phyloP scores from a whole-genome alignment of 1,140 invertebrate species.

The Theocolax elegans region DNA sequence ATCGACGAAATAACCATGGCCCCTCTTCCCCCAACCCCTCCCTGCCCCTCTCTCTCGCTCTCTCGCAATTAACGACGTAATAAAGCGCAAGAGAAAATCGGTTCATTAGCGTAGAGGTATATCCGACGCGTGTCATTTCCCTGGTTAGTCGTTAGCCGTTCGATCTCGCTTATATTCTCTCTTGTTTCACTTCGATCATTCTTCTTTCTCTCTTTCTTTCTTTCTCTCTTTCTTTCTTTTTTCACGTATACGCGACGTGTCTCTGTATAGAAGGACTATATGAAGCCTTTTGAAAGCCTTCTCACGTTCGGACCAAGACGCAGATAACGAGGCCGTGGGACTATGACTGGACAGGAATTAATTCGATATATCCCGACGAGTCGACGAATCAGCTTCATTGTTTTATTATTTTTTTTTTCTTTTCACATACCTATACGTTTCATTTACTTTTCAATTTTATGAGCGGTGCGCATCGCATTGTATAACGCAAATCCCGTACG shows the following conservation, averaged over 20 bases:
- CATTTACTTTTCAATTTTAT: too few species aligned
- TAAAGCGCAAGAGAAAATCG: slow-evolving; percentile 45
- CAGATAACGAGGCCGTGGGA: slow-evolving; percentile 24
- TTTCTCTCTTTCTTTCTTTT: too few species aligned
- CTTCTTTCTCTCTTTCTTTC: not conserved
- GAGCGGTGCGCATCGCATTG: too few species aligned
- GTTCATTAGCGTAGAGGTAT: slow-evolving; percentile 66
- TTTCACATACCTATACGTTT: too few species aligned
- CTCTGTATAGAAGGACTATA: too few species aligned
- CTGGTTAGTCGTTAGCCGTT: too few species aligned
- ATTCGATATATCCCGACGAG: slow-evolving; percentile 11
- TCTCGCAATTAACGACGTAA: not conserved
- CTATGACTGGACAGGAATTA: slow-evolving; percentile 24
- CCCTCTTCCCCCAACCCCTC: too few species aligned
- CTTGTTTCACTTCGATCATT: slow-evolving; percentile 52
- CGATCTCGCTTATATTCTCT: slow-evolving; percentile 21
- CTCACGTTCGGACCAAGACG: slow-evolving; percentile 3
- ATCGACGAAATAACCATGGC: too few species aligned
- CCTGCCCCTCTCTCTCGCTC: not conserved
- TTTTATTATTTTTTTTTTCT: not conserved
- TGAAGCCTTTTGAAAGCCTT: not conserved
- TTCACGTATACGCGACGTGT: too few species aligned
- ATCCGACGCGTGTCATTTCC: too few species aligned
- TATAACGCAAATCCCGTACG: too few species aligned
- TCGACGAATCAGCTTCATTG: too few species aligned